These are phyloP conservation scores for Parus major DNA, from an alignment of 2,113 vertebrate genomes.

Conservation along the genomic window DNA sequence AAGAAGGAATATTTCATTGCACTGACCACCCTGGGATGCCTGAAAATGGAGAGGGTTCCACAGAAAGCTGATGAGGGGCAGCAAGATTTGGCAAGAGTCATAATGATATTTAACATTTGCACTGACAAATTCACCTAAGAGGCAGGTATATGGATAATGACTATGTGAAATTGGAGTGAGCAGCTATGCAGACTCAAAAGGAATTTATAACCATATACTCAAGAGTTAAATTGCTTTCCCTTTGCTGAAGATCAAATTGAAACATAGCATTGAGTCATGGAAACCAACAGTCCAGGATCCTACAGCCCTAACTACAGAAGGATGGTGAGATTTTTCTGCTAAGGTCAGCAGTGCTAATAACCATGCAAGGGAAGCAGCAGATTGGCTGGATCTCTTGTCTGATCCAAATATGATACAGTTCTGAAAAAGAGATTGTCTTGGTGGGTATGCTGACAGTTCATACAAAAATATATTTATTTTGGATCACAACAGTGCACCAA, in stretches of 20 bases:
- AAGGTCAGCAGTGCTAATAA: neutral
- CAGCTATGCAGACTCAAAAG: neutral
- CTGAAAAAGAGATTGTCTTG: neutral
- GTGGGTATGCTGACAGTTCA: neutral
- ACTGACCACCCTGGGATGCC: neutral
- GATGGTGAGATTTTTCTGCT: neutral
- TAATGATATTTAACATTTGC: neutral
- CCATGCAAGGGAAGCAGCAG: accelerated
- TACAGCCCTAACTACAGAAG: neutral
- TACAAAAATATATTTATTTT: neutral
- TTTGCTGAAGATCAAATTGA: neutral
- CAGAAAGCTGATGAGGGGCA: neutral
- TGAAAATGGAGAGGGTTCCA: neutral
- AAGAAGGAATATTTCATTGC: neutral
- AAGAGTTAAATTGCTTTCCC: neutral
- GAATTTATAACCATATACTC: neutral
- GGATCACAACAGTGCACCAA: neutral
- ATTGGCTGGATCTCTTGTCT: neutral
- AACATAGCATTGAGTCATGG: neutral
- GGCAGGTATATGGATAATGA: neutral
- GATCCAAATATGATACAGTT: neutral
- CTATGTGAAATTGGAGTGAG: neutral
- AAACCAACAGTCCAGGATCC: neutral
- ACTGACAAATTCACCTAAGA: neutral
- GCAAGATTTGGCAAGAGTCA: neutral